These are phyloP conservation scores for Leptothorax acervorum DNA, from an alignment of 2,888 invertebrate species.

Conservation along the genomic window DNA sequence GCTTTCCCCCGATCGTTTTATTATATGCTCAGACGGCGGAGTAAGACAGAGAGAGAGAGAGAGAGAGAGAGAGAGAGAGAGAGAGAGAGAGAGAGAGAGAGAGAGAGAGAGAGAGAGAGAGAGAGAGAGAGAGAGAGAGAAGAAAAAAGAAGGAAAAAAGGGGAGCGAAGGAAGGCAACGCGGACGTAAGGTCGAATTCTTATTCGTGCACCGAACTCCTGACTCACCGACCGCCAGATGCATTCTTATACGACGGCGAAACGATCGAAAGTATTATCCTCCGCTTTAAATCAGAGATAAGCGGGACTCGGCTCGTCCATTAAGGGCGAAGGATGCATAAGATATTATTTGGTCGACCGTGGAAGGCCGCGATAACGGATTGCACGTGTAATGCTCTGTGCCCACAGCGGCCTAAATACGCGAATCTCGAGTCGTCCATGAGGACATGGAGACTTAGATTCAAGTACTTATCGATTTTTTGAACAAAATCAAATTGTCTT, in stretches of 20 bases:
- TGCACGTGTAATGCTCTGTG: constrained; percentile 9
- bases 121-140: neutral
- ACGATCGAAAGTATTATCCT: constrained; percentile 57
- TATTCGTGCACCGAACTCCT: constrained; percentile 51
- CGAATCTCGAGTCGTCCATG: constrained; percentile 13
- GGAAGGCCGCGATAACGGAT: constrained; percentile 36
- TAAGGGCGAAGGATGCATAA: constrained; percentile 50
- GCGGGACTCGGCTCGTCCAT: constrained; percentile 63
- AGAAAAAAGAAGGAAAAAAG: too few species aligned
- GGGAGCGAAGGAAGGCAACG: constrained; percentile 21
- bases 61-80: neutral
- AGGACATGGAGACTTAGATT: neutral
- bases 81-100: neutral
- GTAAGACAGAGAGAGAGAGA: neutral
- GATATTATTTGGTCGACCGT: constrained; percentile 28
- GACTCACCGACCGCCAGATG: constrained; percentile 48
- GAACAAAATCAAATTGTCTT: neutral
- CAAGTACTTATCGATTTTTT: neutral
- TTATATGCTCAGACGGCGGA: constrained; percentile 32
- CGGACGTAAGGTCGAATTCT: constrained; percentile 59
- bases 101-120: neutral
- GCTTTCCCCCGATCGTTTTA: constrained; percentile 50
- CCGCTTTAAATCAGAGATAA: constrained; percentile 66
- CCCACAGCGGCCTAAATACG: constrained; percentile 16
- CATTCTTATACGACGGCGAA: constrained; percentile 51